Evolutionary conservation across 1,140 invertebrate species (phyloP).

Genomic region (Cyclargus thomasi): DNA sequence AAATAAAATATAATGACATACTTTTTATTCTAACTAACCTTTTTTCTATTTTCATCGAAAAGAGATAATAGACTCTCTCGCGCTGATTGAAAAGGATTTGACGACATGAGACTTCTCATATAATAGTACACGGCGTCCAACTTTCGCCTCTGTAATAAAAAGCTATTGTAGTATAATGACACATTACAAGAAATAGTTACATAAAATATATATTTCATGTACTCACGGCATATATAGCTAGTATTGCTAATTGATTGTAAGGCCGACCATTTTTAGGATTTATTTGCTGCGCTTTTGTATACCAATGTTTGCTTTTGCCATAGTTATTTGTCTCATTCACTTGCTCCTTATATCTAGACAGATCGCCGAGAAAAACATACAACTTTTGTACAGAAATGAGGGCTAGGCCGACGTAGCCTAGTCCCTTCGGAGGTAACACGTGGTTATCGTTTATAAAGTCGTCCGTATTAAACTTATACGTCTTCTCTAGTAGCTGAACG

Average conservation of each 20-base stretch:
- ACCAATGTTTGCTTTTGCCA: slow-evolving; percentile 90
- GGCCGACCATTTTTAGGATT: slow-evolving; percentile 96
- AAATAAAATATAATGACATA: no score
- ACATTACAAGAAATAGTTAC: background rate
- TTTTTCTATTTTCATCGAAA: slow-evolving; percentile 96
- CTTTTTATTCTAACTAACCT: no score
- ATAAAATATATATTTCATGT: slow-evolving; percentile 17
- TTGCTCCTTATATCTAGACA: slow-evolving; percentile 92
- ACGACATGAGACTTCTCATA: slow-evolving; percentile 94
- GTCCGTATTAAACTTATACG: slow-evolving; percentile 84
- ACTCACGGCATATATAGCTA: slow-evolving; percentile 92
- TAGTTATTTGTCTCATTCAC: slow-evolving; percentile 89
- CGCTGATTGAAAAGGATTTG: slow-evolving; percentile 93
- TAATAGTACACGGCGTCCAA: slow-evolving; percentile 98
- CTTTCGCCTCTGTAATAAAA: slow-evolving; percentile 85
- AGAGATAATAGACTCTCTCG: slow-evolving; percentile 90
- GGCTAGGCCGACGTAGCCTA: slow-evolving; percentile 83
- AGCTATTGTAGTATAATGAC: background rate
- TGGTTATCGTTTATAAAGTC: slow-evolving; percentile 76
- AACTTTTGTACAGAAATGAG: slow-evolving; percentile 91
- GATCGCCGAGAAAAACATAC: slow-evolving; percentile 92
- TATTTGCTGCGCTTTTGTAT: slow-evolving; percentile 93
- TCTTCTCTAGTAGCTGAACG: slow-evolving; percentile 82
- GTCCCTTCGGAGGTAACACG: slow-evolving; percentile 74
- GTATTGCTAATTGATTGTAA: slow-evolving; percentile 95